phyloP scores from a whole-genome alignment of 1,140 invertebrate genomes.

The Pseudomyrmex pallidus region DNA sequence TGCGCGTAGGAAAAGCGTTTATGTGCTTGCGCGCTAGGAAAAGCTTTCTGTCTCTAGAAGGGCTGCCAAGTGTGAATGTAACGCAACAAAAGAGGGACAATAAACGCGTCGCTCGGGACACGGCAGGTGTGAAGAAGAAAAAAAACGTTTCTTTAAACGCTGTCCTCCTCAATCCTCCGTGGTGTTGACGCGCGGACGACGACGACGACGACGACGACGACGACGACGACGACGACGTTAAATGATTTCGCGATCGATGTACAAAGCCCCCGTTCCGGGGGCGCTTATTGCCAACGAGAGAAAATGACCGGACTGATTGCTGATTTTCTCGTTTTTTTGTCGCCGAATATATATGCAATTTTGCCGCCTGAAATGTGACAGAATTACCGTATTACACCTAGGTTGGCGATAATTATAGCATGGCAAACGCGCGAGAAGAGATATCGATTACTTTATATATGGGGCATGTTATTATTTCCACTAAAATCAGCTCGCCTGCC shows the following conservation, averaged over 20 bases:
- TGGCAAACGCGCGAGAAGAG: background rate
- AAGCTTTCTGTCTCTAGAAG: slow-evolving; percentile 72
- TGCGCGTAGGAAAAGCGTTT: slow-evolving; percentile 71
- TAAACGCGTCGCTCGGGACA: slow-evolving; percentile 47
- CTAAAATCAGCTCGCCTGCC: background rate
- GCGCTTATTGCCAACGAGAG: slow-evolving; percentile 8
- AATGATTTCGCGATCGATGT: slow-evolving; percentile 12
- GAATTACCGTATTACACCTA: background rate
- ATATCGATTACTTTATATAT: background rate
- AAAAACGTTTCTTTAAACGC: slow-evolving; percentile 6
- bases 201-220: too few species aligned
- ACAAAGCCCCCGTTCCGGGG: background rate
- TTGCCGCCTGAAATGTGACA: background rate
- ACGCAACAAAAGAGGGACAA: slow-evolving; percentile 52
- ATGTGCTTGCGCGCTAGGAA: slow-evolving; percentile 73
- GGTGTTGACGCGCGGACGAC: background rate
- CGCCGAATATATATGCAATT: background rate
- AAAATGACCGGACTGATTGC: slow-evolving; percentile 25
- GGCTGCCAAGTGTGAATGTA: slow-evolving; percentile 64
- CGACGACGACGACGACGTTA: too few species aligned
- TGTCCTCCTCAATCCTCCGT: background rate
- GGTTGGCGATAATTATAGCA: background rate
- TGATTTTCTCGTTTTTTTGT: slow-evolving; percentile 9
- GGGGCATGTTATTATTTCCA: background rate
- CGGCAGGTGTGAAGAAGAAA: slow-evolving; percentile 43